Evolutionary conservation across 2,113 vertebrate species (phyloP).

Genomic region (Crotalus horridus): DNA sequence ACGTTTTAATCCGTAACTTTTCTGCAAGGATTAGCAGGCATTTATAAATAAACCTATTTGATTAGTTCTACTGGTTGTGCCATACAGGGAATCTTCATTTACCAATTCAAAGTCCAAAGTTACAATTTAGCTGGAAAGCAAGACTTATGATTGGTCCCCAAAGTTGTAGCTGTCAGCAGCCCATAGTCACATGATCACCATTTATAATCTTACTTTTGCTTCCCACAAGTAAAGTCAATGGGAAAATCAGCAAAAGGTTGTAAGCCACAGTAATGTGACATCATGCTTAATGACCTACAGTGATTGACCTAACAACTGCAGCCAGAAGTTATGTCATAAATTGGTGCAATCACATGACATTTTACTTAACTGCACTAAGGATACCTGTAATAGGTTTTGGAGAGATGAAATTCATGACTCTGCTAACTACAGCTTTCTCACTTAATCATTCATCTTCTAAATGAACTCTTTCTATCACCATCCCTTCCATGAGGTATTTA

Average conservation of each 20-base stretch:
- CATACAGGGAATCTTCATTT: background rate
- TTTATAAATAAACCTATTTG: constrained; percentile 10
- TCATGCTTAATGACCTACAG: background rate
- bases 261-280: background rate
- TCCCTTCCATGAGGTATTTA: constrained; percentile 14
- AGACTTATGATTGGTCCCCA: background rate
- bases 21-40: background rate
- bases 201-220: background rate
- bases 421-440: constrained; percentile 11
- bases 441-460: constrained; percentile 2
- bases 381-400: background rate
- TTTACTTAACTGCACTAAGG: background rate
- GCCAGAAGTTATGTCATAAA: background rate
- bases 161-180: background rate
- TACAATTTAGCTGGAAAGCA: background rate
- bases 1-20: background rate
- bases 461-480: background rate
- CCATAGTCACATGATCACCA: background rate
- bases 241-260: background rate
- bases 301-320: background rate
- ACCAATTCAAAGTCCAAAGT: background rate
- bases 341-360: background rate
- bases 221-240: background rate
- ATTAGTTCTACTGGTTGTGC: background rate
- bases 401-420: constrained; percentile 1